Conservation (phyloP, 2,888 invertebrate genomes). For the Apocheima hispidaria region DNA sequence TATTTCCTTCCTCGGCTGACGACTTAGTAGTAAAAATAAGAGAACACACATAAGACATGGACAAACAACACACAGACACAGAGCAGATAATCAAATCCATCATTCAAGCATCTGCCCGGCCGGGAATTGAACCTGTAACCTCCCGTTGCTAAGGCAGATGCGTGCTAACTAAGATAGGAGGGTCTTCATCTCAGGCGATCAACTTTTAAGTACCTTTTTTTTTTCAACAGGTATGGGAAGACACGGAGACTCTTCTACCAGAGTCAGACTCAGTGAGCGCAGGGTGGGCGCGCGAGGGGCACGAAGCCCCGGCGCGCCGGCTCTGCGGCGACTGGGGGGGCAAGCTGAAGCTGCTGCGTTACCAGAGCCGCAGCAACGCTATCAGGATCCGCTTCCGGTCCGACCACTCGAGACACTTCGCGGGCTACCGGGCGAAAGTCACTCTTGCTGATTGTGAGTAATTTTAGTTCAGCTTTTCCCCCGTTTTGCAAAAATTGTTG, state of each 20-base stretch:
- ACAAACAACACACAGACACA: too few relatives aligned
- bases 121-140: too few relatives aligned
- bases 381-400: slow-evolving; percentile 90
- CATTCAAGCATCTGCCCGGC: too few relatives aligned
- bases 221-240: slow-evolving; percentile 72
- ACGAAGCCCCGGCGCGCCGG: slow-evolving; percentile 71
- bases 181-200: too few relatives aligned
- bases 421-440: slow-evolving; percentile 90
- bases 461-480: too few relatives aligned
- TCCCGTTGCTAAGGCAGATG: too few relatives aligned
- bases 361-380: slow-evolving; percentile 87
- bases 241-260: slow-evolving; percentile 67
- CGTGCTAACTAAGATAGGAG: too few relatives aligned
- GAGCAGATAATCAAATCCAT: too few relatives aligned
- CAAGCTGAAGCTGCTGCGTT: slow-evolving; percentile 89
- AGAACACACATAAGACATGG: too few relatives aligned
- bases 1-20: too few relatives aligned
- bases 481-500: too few relatives aligned
- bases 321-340: slow-evolving; percentile 94
- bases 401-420: slow-evolving; percentile 92
- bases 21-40: too few relatives aligned
- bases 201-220: neutral
- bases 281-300: slow-evolving; percentile 71
- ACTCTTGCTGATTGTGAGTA: slow-evolving; percentile 91
- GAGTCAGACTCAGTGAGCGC: slow-evolving; percentile 75